Base-by-base conservation (phyloP, 37 sponge, comb jelly and placozoan genomes). In the Bolinopsis microptera region DNA sequence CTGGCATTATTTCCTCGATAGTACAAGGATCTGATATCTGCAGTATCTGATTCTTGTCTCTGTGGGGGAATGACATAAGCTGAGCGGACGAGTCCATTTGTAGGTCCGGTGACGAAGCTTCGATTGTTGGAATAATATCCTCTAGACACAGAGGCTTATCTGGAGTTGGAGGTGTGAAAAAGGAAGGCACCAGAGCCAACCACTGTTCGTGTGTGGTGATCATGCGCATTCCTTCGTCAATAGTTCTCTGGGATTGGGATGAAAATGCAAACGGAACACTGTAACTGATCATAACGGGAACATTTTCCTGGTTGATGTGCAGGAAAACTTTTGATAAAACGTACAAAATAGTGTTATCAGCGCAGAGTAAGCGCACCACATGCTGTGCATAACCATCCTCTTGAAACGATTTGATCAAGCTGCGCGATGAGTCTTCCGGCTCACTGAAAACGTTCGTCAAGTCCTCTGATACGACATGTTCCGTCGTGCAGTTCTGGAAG, bases 231-330 rank as follows among this genome's bases (percentile, higher is more conserved):
- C 61, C 61, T 28, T 86, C 90, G 30, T 86, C 90, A 5, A 86
- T 86, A 1, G 25, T 39, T 13, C 1, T 5, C 61, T 86, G 41
- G 30, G 25, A 36, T 24, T 41, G 61, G 30, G 61, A 36, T 2
- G 90, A 86, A 38, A 86, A 86, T 35, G 90, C 90, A 34, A 86
- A 86, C 30, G 90, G 90, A 18, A 24, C 22, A 38, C 61, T 86
- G 90, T 86, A 86, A 86, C 31, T 86, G 30, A 86, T 27, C 61
- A 86, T 41, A 28, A 41, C 61, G 90, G 90, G 34, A 13, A 36
- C 18, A 86, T 38, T 38, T 13, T 39, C 90, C 90, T 86, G 61
- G 61, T 86, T 41, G 31, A 41, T 34, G 26, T 86, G 90, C 8
- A 86, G 30, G 31, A 86, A 86, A 18, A 86, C 90, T 41, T 86